Base-by-base conservation (phyloP, 2,888 invertebrate species). In the Epinotia bilunana region DNA sequence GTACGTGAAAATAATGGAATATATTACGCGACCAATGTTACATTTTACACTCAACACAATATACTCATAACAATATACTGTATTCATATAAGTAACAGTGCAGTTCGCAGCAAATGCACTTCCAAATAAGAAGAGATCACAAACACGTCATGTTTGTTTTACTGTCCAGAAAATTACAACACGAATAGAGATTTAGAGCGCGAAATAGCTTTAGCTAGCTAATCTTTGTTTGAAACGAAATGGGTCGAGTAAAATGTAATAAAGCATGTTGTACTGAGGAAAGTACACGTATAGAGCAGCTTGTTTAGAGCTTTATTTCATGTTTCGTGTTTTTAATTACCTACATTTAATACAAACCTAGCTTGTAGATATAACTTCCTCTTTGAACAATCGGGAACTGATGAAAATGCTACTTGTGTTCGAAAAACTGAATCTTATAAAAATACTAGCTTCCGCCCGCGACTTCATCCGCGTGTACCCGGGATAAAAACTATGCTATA, bases 181-280 rank as follows among this genome's bases (percentile, higher is more conserved):
- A 13, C 49, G 16, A 13, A 13, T 49, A 49, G 12, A 49, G 13
- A 49, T 49, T 49, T 49, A 49, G 49, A 49, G 49, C 13, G 49
- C 3, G 16, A 5, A 49, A 49, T 49, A 49, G 3, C 1, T 49
- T 39, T 28, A 23, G n/a, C n/a, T 28, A 20, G 61, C 61, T 62
- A 28, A 62, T 20, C n/a, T 62, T 62, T 33, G 16, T 39, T 62
- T 62, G 28, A 62, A 62, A 62, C 33, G 4, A 33, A 39, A 62
- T 28, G 11, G 28, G 13, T 62, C n/a, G n/a, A 62, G 16, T 62
- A 33, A 33, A 33, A 6, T 6, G 33, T 33, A 62, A 39, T 39
- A 11, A 33, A 49, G 4, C 39, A 39, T 28, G n/a, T 7, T 62
- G 33, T 3, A 62, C 13, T 9, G 7, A 5, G 61, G 39, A 39